Percentiles rank a stretch among this genome's conserved stretches.
Evolutionary conservation across 2,888 invertebrate genomes (phyloP).

Genomic region (Himalopsyche japonica): DNA sequence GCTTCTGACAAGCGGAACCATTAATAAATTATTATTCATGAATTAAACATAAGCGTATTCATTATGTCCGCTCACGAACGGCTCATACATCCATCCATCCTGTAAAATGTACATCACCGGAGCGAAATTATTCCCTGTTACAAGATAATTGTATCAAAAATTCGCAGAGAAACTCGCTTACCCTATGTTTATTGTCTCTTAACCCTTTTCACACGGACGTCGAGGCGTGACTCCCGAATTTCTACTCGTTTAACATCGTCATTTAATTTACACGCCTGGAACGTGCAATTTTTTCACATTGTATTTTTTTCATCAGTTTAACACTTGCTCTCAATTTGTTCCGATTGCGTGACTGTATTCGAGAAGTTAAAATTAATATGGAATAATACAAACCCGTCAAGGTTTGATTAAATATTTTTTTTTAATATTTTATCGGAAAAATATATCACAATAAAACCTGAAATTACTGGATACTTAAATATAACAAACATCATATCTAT

Average conservation of each 20-base stretch:
- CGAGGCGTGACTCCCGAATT: constrained; percentile 12
- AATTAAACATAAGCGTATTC: background rate
- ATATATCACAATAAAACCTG: too few relatives aligned
- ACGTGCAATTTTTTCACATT: background rate
- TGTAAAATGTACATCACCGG: background rate
- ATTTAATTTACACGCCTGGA: background rate
- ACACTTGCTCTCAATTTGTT: background rate
- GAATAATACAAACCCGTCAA: background rate
- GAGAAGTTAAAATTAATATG: background rate
- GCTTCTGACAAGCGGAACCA: background rate
- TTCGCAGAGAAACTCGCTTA: background rate
- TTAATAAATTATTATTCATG: background rate
- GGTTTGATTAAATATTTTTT: background rate
- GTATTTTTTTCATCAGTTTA: too few relatives aligned
- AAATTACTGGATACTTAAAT: too few relatives aligned
- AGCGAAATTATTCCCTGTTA: background rate
- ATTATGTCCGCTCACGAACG: background rate
- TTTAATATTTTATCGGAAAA: too few relatives aligned
- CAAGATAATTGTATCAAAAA: constrained; percentile 1
- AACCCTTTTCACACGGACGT: constrained; percentile 9
- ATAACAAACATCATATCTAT: too few relatives aligned
- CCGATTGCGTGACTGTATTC: background rate
- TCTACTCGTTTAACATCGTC: background rate
- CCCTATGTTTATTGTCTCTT: constrained; percentile 9
- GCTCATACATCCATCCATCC: background rate